Base-by-base conservation (phyloP, 2,113 vertebrate genomes). In the Tachysurus fulvidraco region DNA sequence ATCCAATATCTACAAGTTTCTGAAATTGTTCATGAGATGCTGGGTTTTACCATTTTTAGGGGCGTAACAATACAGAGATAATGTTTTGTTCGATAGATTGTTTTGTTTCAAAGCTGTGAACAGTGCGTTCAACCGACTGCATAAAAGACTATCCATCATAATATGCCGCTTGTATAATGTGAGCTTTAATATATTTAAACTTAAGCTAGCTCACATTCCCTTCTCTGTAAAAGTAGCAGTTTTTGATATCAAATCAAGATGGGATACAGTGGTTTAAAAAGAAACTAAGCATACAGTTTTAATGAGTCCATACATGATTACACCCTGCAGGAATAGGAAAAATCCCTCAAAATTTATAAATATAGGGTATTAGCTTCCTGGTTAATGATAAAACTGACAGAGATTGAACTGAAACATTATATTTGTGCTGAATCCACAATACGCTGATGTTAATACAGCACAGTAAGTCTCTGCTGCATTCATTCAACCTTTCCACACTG, bases 1-100 rank as follows among this genome's bases (percentile, higher is more conserved):
- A 93, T 94, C 93, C 90, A 94, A 93, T 92, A 88, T 87, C 83
- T 90, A 91, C 93, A 91, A 93, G 93, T 88, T 93, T 74, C 23
- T 74, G 23, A 50, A 76, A 23, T 92, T 91, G 91, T 94, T 94
- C 93, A 93, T 95, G 94, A 93, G 93, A 91, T 44, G 44, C 90
- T 87, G 83, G 90, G 88, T 87, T 90, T 91, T 86, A 83, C 62
- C 41, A 17, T 13, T 13, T 30, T 67, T 67, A 67, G 12, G 64
- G 13, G 64, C 16, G n/a, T 67, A 67, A 16, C 6, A 7, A 7
- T 65, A 30, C 17, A 21, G 14, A 16, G 64, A 67, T 64, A 1
- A 12, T 64, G 25, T 30, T 65, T 19, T 41, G 36, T 44, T 69
- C 19, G 30, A 11, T 10, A 41, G 36, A 36, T 36, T 36, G 36